A percentile compares a stretch with the other conserved stretches of the same genome.
Evolutionary conservation across 2,797 vertebrate species (phyloP).

Genomic region (Epinephelus malabaricus): DNA sequence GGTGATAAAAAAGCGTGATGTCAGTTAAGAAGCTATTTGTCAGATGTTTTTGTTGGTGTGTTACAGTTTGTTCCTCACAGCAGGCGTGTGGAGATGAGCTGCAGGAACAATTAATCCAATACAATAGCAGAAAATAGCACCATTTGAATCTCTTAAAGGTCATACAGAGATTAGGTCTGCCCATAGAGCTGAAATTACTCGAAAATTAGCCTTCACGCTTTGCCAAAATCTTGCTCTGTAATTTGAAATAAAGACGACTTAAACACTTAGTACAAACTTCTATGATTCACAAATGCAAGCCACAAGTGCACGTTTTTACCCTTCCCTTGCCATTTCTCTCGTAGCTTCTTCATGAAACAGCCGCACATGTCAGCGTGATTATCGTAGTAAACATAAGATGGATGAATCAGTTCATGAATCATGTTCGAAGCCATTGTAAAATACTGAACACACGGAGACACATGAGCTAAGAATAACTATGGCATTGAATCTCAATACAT

Average conservation of each 20-base stretch:
- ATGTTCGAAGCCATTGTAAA: slow-evolving; percentile 31
- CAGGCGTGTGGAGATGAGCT: background rate
- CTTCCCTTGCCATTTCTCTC: background rate
- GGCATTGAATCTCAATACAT: slow-evolving; percentile 39
- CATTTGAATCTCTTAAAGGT: slow-evolving; percentile 1
- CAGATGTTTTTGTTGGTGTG: background rate
- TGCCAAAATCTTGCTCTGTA: background rate
- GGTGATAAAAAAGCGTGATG: background rate
- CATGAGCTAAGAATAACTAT: slow-evolving; percentile 52
- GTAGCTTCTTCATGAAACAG: background rate
- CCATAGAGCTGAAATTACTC: background rate
- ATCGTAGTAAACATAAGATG: background rate
- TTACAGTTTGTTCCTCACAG: background rate
- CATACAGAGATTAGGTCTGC: background rate
- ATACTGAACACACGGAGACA: slow-evolving; percentile 21
- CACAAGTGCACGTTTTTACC: background rate
- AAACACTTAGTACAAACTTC: background rate
- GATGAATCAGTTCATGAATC: slow-evolving; percentile 1
- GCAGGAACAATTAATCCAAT: slow-evolving; percentile 3
- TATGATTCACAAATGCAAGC: background rate
- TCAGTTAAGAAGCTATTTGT: background rate
- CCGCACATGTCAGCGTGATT: background rate
- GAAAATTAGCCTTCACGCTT: background rate
- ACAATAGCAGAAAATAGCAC: background rate
- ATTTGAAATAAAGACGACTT: slow-evolving; percentile 7